Percentiles rank a stretch among this genome's conserved stretches.
Evolutionary conservation across 2,113 vertebrate genomes (phyloP).

Genomic region (Campylomormyrus numenius): DNA sequence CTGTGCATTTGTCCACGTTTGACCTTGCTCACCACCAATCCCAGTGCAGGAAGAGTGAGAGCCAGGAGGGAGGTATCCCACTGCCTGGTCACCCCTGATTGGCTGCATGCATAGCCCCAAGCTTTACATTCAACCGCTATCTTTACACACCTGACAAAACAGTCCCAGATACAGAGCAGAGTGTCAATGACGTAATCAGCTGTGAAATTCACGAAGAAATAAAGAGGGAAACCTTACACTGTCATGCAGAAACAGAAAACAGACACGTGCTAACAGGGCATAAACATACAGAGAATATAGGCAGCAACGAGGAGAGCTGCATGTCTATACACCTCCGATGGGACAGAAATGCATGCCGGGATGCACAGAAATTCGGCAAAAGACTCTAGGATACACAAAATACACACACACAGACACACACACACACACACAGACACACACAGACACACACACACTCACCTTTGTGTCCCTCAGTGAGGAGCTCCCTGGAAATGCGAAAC

Average conservation of each 20-base stretch:
- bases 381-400: not conserved
- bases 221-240: not conserved
- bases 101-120: not conserved
- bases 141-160: not conserved
- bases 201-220: not conserved
- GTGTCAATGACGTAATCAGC: not conserved
- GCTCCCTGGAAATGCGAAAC: not conserved
- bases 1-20: not conserved
- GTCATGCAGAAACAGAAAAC: not conserved
- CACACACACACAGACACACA: not conserved
- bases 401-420: not conserved
- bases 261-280: not conserved
- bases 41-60: not conserved
- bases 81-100: not conserved
- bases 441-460: not conserved
- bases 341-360: not conserved
- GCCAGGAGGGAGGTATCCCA: not conserved
- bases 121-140: not conserved
- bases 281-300: not conserved
- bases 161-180: not conserved
- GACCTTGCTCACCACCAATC: not conserved
- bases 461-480: not conserved
- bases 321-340: not conserved
- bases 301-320: not conserved
- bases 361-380: not conserved